Percentiles rank a stretch among this genome's conserved stretches.
phyloP scores from a whole-genome alignment of 2,113 vertebrate species.

The Meleagris gallopavo region DNA sequence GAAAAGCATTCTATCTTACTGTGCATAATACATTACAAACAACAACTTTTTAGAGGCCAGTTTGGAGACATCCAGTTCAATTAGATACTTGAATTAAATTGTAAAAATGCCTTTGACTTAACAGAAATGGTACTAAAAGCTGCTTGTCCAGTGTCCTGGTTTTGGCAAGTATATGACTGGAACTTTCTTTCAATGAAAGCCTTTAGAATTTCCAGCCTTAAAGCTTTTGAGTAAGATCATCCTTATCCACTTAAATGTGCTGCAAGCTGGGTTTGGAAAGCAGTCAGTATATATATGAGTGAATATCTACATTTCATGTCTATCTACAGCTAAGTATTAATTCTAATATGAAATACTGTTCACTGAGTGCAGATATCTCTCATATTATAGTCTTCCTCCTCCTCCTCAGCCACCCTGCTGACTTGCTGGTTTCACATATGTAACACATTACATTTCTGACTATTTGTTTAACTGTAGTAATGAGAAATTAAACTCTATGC shows the following conservation, averaged over 20 bases:
- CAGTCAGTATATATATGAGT: neutral
- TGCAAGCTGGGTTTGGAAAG: neutral
- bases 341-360: neutral
- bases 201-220: neutral
- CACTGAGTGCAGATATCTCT: fast-evolving
- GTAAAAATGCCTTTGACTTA: neutral
- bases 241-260: neutral
- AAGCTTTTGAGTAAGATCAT: neutral
- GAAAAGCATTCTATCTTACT: neutral
- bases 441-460: neutral
- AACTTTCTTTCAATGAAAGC: neutral
- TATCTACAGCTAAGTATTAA: neutral
- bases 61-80: neutral
- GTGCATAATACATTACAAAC: neutral
- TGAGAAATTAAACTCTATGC: conserved; percentile 12
- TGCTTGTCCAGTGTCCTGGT: neutral
- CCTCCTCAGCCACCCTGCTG: neutral
- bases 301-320: too few relatives aligned
- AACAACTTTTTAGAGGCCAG: neutral
- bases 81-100: neutral
- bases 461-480: neutral
- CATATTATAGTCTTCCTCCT: neutral
- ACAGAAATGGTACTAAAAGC: neutral
- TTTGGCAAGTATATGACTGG: neutral
- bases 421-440: neutral